Conservation (phyloP, 2,888 invertebrate species). For the Drosophila ustulata region DNA sequence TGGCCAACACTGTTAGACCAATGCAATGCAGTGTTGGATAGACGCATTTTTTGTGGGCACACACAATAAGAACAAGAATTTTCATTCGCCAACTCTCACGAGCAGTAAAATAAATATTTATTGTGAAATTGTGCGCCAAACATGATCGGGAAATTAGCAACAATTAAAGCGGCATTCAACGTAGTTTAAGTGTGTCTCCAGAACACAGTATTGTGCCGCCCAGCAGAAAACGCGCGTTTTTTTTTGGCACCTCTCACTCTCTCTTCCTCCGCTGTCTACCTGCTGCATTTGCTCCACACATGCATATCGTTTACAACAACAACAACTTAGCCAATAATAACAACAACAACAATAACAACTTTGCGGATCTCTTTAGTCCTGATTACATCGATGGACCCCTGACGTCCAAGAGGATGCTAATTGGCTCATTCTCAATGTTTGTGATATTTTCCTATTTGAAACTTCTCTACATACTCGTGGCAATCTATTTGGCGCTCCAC, state of each 20-base stretch:
- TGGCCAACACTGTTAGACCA: not conserved
- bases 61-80: constrained; percentile 25
- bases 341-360: constrained; percentile 50
- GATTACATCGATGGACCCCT: constrained; percentile 82
- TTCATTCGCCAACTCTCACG: constrained; percentile 14
- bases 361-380: constrained; percentile 59
- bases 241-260: constrained; percentile 10
- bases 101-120: not conserved
- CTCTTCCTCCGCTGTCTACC: constrained; percentile 22
- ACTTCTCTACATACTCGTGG: constrained; percentile 83
- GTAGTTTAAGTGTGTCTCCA: not conserved
- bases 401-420: constrained; percentile 74
- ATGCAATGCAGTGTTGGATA: constrained; percentile 33
- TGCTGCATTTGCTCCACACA: constrained; percentile 51
- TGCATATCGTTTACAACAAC: constrained; percentile 64
- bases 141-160: not conserved
- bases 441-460: constrained; percentile 84
- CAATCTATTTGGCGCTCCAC: constrained; percentile 82
- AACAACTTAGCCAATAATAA: constrained; percentile 21
- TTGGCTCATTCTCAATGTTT: constrained; percentile 84
- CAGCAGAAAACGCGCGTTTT: constrained; percentile 46
- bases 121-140: constrained; percentile 3
- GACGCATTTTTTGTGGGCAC: not conserved
- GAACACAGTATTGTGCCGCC: not conserved
- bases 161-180: not conserved